Base-by-base conservation (phyloP, 2,797 vertebrate species). In the Serranus cabrilla region DNA sequence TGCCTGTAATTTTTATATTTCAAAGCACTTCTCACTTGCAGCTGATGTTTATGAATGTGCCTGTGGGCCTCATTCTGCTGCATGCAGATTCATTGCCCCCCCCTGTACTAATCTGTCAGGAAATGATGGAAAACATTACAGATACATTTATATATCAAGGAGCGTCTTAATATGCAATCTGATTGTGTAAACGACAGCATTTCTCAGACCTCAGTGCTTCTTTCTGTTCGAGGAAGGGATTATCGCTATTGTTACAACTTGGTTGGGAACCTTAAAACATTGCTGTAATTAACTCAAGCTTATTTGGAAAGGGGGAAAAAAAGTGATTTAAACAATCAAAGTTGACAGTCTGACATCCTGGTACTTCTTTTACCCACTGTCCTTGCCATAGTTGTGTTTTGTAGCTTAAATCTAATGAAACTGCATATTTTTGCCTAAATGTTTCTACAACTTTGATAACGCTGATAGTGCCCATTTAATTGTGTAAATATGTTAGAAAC, bases 21-120 rank as follows among this genome's bases (percentile, higher is more conserved):
- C 42, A 54, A 58, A 2, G 25, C 31, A 54, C 55, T 66, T 37
- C 17, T 66, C 40, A 21, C 37, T 40, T 60, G 23, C 43, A 60
- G 50, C 54, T 75, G 23, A 31, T 82, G 46, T n/a, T 68, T 21
- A 17, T 57, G 18, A 47, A 43, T 46, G 5, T 45, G 31, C 25
- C 39, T 25, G 31, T 34, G 54, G 67, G 52, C 52, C 39, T 70
- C 39, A 2, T 62, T 67, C 47, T 52, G 71, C 54, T 84, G n/a
- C 12, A 4, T 11, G 16, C 58, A 45, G 49, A 71, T 12, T 52
- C n/a, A 39, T 50, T 42, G 55, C 56, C 16, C 14, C 37, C 18
- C 50, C 31, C 14, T 70, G 20, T 40, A 7, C 13, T 37, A 34
- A 55, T 72, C 62, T 67, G 39, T 66, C 43, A 47, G 25, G 18